A percentile compares a stretch with the other conserved stretches of the same genome.
Evolutionary conservation across 53 echinoderm and acorn worm genomes (phyloP).

Genomic region (Mesocentrotus franciscanus): DNA sequence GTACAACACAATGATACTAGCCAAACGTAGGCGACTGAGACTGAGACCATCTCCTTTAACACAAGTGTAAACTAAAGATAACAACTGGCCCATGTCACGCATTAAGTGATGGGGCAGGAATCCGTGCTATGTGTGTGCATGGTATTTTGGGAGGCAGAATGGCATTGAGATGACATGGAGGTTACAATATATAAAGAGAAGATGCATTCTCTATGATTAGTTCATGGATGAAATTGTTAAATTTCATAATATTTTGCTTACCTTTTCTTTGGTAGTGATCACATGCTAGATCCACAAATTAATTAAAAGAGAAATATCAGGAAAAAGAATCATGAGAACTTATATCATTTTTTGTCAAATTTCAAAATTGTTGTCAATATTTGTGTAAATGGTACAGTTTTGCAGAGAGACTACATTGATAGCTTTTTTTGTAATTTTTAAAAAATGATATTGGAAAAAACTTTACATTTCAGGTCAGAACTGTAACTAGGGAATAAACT

Average conservation of each 20-base stretch:
- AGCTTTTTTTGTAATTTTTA: no score
- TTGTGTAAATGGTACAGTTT: no score
- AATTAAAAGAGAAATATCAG: neutral
- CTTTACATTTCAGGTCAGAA: no score
- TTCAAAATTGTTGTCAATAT: no score
- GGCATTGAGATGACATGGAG: neutral
- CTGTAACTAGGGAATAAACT: no score
- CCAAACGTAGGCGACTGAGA: no score
- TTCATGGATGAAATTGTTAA: neutral
- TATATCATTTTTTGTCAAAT: no score
- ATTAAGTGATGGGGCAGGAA: conserved; percentile 57
- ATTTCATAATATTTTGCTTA: neutral
- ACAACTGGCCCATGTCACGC: conserved; percentile 36
- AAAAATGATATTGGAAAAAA: no score
- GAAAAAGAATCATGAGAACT: neutral
- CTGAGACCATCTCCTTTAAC: conserved; percentile 17
- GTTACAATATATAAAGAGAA: neutral
- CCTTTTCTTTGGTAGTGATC: no score
- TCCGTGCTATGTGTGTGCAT: conserved; percentile 51
- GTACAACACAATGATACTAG: neutral
- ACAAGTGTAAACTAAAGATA: conserved; percentile 24
- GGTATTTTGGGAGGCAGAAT: conserved; percentile 9
- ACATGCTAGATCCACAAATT: neutral
- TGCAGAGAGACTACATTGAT: no score
- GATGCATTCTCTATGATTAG: neutral